Evolutionary conservation across 2,797 vertebrate genomes (phyloP).

Genomic region (Chrysocyon brachyurus): DNA sequence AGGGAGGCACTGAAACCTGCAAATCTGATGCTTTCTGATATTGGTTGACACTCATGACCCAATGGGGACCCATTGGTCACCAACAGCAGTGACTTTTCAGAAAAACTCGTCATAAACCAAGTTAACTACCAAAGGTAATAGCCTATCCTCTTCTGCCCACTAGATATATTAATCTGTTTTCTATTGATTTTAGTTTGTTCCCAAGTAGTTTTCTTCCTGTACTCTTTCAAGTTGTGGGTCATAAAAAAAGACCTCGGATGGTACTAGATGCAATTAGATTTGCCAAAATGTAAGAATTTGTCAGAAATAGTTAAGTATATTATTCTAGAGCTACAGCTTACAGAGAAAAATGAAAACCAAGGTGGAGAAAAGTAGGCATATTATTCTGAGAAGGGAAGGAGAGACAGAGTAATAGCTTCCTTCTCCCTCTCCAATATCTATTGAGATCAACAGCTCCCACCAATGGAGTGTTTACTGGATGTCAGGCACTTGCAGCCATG

Average conservation of each 20-base stretch:
- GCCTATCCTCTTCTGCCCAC: neutral
- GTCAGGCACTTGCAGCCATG: neutral
- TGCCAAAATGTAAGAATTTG: neutral
- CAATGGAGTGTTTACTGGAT: neutral
- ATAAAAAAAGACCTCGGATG: constrained; percentile 25
- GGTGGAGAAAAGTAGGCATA: neutral
- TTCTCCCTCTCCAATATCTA: neutral
- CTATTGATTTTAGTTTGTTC: constrained; percentile 36
- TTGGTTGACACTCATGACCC: constrained; percentile 39
- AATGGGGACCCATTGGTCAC: neutral
- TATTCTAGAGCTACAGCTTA: neutral
- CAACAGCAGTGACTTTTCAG: neutral
- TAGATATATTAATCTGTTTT: constrained; percentile 40
- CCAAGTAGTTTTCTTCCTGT: constrained; percentile 32
- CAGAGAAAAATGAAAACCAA: constrained; percentile 27
- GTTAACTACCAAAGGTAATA: neutral
- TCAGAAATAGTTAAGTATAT: constrained; percentile 15
- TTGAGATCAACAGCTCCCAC: neutral
- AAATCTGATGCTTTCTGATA: neutral
- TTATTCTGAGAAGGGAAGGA: neutral
- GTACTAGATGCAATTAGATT: constrained; percentile 51
- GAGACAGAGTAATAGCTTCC: neutral
- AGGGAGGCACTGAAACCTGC: neutral
- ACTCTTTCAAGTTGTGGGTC: neutral
- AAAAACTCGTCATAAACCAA: neutral